A percentile compares a stretch with the other conserved stretches of the same genome.
These are phyloP conservation scores for Seira ritae DNA, from an alignment of 2,888 invertebrate genomes.

Conservation along the genomic window DNA sequence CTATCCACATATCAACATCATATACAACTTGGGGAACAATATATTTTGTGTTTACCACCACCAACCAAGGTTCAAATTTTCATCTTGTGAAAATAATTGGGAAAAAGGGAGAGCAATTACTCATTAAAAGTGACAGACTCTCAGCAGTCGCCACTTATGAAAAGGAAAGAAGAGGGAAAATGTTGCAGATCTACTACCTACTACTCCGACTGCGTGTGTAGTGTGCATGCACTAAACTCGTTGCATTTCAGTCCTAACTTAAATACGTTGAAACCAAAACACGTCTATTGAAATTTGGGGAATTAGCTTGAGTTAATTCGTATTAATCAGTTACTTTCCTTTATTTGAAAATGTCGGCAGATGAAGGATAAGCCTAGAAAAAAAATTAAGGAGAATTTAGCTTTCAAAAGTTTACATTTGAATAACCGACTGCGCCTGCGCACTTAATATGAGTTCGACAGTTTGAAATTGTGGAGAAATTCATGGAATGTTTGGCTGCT, in stretches of 20 bases:
- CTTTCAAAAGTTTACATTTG: too few species aligned
- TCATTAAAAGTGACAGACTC: conserved; percentile 67
- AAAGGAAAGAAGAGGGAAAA: background rate
- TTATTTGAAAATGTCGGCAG: background rate
- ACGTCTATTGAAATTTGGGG: background rate
- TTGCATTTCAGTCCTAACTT: too few species aligned
- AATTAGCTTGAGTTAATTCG: conserved; percentile 17
- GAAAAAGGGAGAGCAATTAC: conserved; percentile 64
- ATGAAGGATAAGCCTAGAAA: too few species aligned
- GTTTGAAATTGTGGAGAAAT: too few species aligned
- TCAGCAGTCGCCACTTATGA: conserved; percentile 17
- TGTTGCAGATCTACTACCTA: too few species aligned
- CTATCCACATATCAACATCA: background rate
- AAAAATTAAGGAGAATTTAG: too few species aligned
- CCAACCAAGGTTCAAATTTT: conserved; percentile 29
- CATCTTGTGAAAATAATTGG: conserved; percentile 12
- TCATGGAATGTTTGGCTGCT: too few species aligned
- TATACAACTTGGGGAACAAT: background rate
- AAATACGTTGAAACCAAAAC: too few species aligned
- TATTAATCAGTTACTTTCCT: background rate
- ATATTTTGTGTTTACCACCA: conserved; percentile 16
- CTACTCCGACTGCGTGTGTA: too few species aligned
- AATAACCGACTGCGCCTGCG: too few species aligned
- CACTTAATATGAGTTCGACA: too few species aligned
- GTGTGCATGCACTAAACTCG: too few species aligned